Percentiles rank a stretch among this genome's conserved stretches.
These are phyloP conservation scores for Karalla daura DNA, from an alignment of 2,797 vertebrate genomes.

Conservation along the genomic window DNA sequence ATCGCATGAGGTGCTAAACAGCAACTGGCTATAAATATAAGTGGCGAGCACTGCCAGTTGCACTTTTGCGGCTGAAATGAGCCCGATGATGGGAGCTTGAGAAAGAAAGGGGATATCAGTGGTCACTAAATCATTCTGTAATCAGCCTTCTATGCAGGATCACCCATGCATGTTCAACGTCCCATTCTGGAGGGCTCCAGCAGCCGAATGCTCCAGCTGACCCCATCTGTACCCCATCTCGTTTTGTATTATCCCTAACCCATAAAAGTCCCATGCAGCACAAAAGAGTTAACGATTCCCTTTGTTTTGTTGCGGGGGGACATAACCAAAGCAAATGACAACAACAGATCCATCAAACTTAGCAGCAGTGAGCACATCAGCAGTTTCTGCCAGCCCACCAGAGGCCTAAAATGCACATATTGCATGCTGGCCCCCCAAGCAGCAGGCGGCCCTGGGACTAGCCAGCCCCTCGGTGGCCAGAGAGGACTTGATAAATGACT, in stretches of 20 bases:
- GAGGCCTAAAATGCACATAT: conserved; percentile 88
- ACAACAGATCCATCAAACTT: conserved; percentile 95
- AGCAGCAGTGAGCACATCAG: conserved; percentile 91
- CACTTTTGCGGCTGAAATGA: conserved; percentile 77
- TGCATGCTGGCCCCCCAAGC: conserved; percentile 81
- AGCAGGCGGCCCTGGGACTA: conserved; percentile 80
- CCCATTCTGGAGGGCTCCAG: conserved; percentile 83
- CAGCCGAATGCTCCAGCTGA: conserved; percentile 87
- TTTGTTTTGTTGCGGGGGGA: conserved; percentile 85
- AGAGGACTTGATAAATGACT: conserved; percentile 88
- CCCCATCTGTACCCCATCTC: conserved; percentile 90
- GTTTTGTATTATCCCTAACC: conserved; percentile 89
- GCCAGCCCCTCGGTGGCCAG: conserved; percentile 78
- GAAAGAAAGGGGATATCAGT: conserved; percentile 72
- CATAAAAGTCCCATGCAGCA: conserved; percentile 91
- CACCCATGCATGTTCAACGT: conserved; percentile 81
- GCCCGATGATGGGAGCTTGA: conserved; percentile 76
- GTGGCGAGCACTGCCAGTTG: conserved; percentile 72
- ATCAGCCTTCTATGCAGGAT: conserved; percentile 85
- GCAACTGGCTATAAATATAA: conserved; percentile 78
- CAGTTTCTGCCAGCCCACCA: conserved; percentile 90
- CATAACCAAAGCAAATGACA: conserved; percentile 88
- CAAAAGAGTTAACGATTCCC: conserved; percentile 94
- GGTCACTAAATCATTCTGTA: conserved; percentile 91
- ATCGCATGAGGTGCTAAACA: conserved; percentile 71